These are phyloP conservation scores for Periplaneta americana DNA, from an alignment of 1,140 invertebrate species.

Conservation along the genomic window DNA sequence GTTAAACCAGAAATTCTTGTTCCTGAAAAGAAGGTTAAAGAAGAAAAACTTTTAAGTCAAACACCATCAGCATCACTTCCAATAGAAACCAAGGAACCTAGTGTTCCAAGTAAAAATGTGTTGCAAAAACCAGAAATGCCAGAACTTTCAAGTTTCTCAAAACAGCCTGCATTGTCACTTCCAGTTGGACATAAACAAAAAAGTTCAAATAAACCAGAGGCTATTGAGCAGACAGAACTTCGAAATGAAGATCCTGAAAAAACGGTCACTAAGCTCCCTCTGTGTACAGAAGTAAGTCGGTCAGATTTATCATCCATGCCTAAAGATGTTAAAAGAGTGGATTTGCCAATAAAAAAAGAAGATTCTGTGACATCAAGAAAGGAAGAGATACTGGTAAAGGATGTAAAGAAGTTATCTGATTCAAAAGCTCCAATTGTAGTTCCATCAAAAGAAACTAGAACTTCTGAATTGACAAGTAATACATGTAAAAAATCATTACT, in stretches of 20 bases:
- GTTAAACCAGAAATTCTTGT: too few relatives aligned
- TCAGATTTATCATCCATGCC: neutral
- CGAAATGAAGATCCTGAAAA: neutral
- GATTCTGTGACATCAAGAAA: too few relatives aligned
- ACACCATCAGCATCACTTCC: neutral
- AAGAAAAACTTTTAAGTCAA: neutral
- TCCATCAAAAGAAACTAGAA: neutral
- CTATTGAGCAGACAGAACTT: neutral
- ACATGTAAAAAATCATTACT: too few relatives aligned
- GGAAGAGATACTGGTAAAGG: too few relatives aligned
- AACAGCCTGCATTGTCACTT: neutral
- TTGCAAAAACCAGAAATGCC: neutral
- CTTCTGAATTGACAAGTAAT: neutral
- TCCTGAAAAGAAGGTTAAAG: neutral
- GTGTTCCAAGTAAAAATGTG: neutral
- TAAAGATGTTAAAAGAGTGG: neutral
- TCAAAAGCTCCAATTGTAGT: too few relatives aligned
- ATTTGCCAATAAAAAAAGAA: too few relatives aligned
- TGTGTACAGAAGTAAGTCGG: neutral
- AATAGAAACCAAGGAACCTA: neutral
- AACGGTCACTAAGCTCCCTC: neutral
- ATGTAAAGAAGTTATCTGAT: too few relatives aligned
- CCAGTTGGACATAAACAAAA: neutral
- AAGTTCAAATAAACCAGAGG: neutral
- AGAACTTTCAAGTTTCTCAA: neutral